Conservation (phyloP, 2,113 vertebrate genomes). For the Actenoides lindsayi region DNA sequence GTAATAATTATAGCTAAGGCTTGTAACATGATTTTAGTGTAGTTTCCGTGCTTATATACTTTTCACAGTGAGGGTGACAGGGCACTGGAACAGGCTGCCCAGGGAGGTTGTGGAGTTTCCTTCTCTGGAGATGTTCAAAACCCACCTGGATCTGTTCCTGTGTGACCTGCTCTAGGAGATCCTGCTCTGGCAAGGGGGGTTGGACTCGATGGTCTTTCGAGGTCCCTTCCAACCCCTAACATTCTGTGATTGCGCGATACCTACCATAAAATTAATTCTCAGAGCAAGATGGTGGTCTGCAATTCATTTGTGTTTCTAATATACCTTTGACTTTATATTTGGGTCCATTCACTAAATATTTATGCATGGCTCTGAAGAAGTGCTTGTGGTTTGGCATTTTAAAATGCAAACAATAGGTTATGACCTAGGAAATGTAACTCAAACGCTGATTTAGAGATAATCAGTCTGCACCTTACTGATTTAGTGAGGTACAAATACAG, state of each 20-base stretch:
- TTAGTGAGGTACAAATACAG: not conserved
- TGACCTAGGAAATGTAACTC: not conserved
- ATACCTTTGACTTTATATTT: not conserved
- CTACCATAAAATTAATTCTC: not conserved
- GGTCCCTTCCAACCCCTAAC: too few species aligned
- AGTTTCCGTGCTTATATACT: not conserved
- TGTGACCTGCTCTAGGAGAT: too few species aligned
- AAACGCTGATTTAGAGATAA: not conserved
- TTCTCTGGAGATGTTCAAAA: too few species aligned
- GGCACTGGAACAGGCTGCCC: too few species aligned
- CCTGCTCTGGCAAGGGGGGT: too few species aligned
- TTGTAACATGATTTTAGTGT: not conserved
- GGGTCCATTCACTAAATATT: not conserved
- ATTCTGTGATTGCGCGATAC: not conserved
- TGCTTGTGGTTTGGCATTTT: not conserved
- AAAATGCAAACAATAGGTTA: not conserved
- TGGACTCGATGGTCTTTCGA: too few species aligned
- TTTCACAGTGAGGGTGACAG: too few species aligned
- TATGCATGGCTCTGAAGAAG: not conserved
- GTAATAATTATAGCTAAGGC: not conserved
- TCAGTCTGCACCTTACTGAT: not conserved
- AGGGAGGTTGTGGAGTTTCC: too few species aligned
- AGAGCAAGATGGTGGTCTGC: not conserved
- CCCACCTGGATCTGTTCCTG: too few species aligned
- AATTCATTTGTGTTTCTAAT: not conserved